Percentiles rank a stretch among this genome's conserved stretches.
phyloP scores from a whole-genome alignment of 2,888 invertebrate species.

The Anorthoa munda region DNA sequence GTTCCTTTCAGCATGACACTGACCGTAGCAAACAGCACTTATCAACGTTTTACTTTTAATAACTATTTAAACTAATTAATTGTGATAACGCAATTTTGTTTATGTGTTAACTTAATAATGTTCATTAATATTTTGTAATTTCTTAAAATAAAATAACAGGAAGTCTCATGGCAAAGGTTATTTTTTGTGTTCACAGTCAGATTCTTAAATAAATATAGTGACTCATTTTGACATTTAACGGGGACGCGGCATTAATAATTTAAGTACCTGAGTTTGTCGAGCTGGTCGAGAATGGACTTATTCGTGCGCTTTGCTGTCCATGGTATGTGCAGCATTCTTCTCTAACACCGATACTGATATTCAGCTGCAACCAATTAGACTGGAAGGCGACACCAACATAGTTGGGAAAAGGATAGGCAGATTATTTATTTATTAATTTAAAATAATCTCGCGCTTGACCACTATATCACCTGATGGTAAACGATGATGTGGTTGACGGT shows the following conservation, averaged over 20 bases:
- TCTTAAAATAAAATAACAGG: conserved; percentile 49
- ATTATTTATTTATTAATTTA: no score
- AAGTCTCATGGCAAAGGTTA: conserved; percentile 55
- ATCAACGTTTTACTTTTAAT: conserved; percentile 87
- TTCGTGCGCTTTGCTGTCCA: no score
- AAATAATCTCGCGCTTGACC: no score
- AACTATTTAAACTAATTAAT: conserved; percentile 87
- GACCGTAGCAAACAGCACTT: conserved; percentile 75
- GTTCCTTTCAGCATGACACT: conserved; percentile 63
- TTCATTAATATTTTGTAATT: conserved; percentile 50
- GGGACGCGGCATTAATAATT: neutral
- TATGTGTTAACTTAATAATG: conserved; percentile 44
- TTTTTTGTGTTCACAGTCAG: conserved; percentile 37
- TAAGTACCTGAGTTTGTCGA: neutral
- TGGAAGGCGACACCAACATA: no score
- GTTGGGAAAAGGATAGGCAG: no score
- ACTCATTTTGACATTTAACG: conserved; percentile 43
- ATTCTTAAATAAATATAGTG: conserved; percentile 37
- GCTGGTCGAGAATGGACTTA: no score
- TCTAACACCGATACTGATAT: no score
- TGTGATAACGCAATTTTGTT: conserved; percentile 80
- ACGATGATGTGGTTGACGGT: no score
- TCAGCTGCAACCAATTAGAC: no score
- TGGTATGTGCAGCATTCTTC: no score
- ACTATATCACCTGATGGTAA: no score